Base-by-base conservation (phyloP, 2,888 invertebrate species). In the Copidosoma aretas region DNA sequence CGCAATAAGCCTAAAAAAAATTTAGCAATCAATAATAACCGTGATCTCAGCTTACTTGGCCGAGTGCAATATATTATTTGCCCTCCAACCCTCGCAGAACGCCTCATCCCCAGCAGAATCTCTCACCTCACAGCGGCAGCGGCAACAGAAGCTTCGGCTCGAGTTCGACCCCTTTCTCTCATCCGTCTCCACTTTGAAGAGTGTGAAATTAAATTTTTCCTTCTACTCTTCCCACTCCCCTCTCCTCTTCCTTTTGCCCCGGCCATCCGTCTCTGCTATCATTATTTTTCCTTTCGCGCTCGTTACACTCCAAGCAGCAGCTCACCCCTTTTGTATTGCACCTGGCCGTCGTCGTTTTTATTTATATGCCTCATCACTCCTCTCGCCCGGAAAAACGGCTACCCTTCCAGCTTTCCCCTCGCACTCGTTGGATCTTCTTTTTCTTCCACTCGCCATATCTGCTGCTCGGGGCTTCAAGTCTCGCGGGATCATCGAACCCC, bases 391-490 rank as follows among this genome's bases (percentile, higher is more conserved):
- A 73, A 74, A 69, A 70, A 75, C 70, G 68, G 68, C 53, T 64
- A 12, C 53, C 54, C 57, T 58, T 67, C 65, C 60, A 21, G 1
- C 54, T 22, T 22, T 2, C 17, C 21, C 39, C 52, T 12, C 43
- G 17, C 19, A 15, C 58, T 14, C 58, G 1, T 41, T 15, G 5
- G 12, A 32, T 57, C 56, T 25, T 46, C 19, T 32, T 32, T 32
- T 32, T 32, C 32, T 32, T 52, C 19, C 60, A 71, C 76, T 77
- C 73, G 76, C 76, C 74, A 73, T 32, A 32, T 32, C 32, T 73
- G 68, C 71, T 69, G 73, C 67, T 65, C 52, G 51, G 12, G 63
- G 74, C 77, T 78, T 77, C 77, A 76, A 78, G 75, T 75, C 74
- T 73, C 72, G 71, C 74, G 70, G 70, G 77, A 77, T 79, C 78